Base-by-base conservation (phyloP, 2,888 invertebrate species). In the Hypomecis punctinalis region DNA sequence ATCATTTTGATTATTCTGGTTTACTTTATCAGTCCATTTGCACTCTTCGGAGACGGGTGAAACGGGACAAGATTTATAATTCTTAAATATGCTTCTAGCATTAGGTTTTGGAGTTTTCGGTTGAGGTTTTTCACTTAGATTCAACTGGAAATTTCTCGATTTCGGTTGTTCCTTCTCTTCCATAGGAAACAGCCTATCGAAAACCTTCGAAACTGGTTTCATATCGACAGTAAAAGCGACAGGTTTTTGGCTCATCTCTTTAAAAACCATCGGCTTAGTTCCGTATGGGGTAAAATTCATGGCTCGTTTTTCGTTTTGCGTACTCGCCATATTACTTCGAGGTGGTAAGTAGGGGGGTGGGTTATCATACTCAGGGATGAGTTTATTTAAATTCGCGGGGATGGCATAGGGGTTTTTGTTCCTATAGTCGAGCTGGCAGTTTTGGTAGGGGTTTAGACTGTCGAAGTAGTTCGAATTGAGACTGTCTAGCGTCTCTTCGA, bases 41-140 rank as follows among this genome's bases (percentile, higher is more conserved):
- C 95, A 94, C 78, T 97, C 97, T 79, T 97, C 97, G 58, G 95
- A 96, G 0, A 97, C 97, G 0, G 97, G 97, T 0, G 97, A 97
- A 0, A 97, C 96, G 0, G 97, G 97, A 72, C 97, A 95, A 5
- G 97, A 97, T 76, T 97, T 96, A 70, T 96, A 95, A 73, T 95
- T 94, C 72, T 95, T 95, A 52, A 95, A 90, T 60, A 95, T 95
- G 74, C 95, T 94, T 10, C 93, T 82, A 8, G 88, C 81, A 39
- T 86, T 90, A 0, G 91, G 84, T 71, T 93, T 93, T 0, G 83
- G 76, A 0, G 81, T 74, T 73, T 87, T 89, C 0, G 80, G 78
- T 62, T 85, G 85, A 1, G 85, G 85, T 73, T 92, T 91, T 1
- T 90, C 88, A 3, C 81, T 88, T 2, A 93, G 74, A 70, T 88